Base-by-base conservation (phyloP, 1,140 invertebrate species). In the Pogonomyrmex californicus region DNA sequence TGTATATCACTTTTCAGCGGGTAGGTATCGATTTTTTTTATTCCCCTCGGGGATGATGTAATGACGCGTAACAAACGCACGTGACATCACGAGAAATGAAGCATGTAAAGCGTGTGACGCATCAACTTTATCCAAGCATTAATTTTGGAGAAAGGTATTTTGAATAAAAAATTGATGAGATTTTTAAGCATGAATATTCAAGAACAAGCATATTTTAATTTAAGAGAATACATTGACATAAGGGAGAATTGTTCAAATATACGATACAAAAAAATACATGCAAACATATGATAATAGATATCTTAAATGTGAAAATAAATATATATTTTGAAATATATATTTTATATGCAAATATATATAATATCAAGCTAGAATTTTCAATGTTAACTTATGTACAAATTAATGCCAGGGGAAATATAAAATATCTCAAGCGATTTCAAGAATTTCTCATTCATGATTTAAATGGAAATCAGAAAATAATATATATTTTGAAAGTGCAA, bases 21-120 rank as follows among this genome's bases (percentile, higher is more conserved):
- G 51, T 51, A 78, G 63, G 51, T 81, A 81, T 81, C 77, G 63
- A 77, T 51, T 81, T 68, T 49, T 60, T 68, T 68, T 36, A 30
- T 56, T 30, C 0, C 14, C 33, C 36, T n/a, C n/a, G 7, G 44
- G 51, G 12, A 65, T 17, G 14, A 78, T 10, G n/a, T 81, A 81
- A 81, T 68, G 47, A 70, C 14, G 62, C 63, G 47, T 66, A 51
- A 79, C 47, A 30, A 77, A 77, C 30, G 1, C 41, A 60, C 44
- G 44, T 30, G 47, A 70, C 49, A 38, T 30, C 49, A 14, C 9
- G 12, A 9, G 17, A 9, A 54, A 68, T 68, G 7, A 68, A 23
- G 33, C 56, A 14, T 5, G 17, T 54, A 68, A 66, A 79, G 10
- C 36, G 5, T 54, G 36, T 79, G 47, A 44, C 33, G 23, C 36